Evolutionary conservation across 2,797 vertebrate genomes (phyloP), one percentile per base, ranked within the genome.

Genomic region (Pachyuromys duprasi): DNA sequence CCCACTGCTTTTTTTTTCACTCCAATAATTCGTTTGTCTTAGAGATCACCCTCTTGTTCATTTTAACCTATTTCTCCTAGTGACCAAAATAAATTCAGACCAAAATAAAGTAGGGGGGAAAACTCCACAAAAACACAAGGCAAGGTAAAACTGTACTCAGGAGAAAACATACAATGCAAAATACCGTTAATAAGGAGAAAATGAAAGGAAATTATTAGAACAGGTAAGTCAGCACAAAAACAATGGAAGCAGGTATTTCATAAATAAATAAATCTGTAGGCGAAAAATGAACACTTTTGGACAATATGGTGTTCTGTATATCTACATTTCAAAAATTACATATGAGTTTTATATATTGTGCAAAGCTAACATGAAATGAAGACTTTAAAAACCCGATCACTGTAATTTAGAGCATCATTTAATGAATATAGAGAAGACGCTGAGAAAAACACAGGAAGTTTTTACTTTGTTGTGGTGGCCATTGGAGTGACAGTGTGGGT

Each of bases 51-150:
- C 13, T 70, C 20, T 49, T 53, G 49, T 87, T 53, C 14, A 57
- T 63, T 84, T 78, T 62, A 90, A 84, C 11, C 11, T 75, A 79
- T 57, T 82, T 42, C 36, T 11, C 76, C 28, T 87, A 82, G 82
- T 45, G 78, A n/a, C n/a, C n/a, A n/a, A n/a, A 92, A 80, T 45
- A 63, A 75, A 26, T 67, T 74, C 49, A 82, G 11, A 79, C 1
- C 33, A 90, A 95, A 92, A 74, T 81, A 82, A 78, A 90, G 1
- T 57, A 90, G 62, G 86, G 45, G 7, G n/a, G 86, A 95, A 91
- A 9, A 26, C 1, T 1, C 28, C 70, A 57, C 1, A 60, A 93
- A 95, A 86, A 18, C 3, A 31, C 15, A 31, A 95, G 72, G 15
- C 22, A 74, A 89, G 5, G n/a, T 69, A 80, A 81, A 95, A 42